A percentile compares a stretch with the other conserved stretches of the same genome.
Evolutionary conservation across 2,113 vertebrate genomes (phyloP).

Genomic region (Corynorhinus townsendii): DNA sequence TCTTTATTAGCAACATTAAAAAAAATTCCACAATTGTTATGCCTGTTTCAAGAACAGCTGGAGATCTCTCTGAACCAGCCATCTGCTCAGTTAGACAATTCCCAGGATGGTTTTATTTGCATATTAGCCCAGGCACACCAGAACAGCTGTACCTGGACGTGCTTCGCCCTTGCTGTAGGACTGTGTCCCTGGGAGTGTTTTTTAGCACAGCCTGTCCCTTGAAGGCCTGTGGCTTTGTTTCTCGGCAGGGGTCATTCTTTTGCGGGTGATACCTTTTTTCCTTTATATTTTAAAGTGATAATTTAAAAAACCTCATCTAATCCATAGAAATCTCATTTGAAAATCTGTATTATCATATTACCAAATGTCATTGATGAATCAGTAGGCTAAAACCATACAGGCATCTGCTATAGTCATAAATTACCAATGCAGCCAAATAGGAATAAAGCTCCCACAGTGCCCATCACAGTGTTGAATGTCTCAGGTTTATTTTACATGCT

Average conservation of each 20-base stretch:
- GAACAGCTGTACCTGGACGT: neutral
- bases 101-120: conserved; percentile 3
- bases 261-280: neutral
- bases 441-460: neutral
- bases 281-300: neutral
- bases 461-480: neutral
- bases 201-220: neutral
- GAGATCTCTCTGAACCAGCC: neutral
- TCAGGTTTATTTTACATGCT: neutral
- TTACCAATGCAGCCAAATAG: neutral
- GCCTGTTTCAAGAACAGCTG: neutral
- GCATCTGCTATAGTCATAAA: neutral
- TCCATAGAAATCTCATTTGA: neutral
- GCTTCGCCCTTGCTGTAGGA: neutral
- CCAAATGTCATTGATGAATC: neutral
- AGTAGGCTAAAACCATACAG: neutral
- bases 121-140: neutral
- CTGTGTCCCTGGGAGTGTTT: neutral
- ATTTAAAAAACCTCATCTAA: neutral
- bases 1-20: conserved; percentile 5
- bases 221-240: neutral
- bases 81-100: neutral
- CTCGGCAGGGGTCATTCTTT: neutral
- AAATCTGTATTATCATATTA: neutral
- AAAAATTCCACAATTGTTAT: neutral